A percentile compares a stretch with the other conserved stretches of the same genome.
Evolutionary conservation across 2,888 invertebrate species (phyloP).

Genomic region (Heliconius charithonia): DNA sequence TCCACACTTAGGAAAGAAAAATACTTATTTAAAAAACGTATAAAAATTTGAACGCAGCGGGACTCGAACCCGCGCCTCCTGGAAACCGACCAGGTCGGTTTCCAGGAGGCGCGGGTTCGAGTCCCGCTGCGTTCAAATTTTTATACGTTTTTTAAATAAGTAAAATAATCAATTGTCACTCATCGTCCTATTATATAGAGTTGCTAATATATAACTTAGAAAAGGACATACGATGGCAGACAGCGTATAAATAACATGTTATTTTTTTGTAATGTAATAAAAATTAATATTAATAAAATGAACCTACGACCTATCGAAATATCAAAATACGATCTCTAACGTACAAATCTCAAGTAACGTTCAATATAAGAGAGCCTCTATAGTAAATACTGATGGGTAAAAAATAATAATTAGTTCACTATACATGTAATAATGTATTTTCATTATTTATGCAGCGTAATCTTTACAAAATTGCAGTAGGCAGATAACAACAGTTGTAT

Average conservation of each 20-base stretch:
- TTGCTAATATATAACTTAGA: not conserved
- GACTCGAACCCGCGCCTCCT: no score
- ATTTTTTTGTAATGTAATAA: not conserved
- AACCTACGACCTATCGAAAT: not conserved
- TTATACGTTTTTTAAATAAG: no score
- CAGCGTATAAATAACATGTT: not conserved
- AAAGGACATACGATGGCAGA: not conserved
- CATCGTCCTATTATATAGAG: not conserved
- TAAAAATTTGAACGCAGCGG: no score
- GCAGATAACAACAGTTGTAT: constrained; percentile 75
- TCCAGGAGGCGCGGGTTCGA: no score
- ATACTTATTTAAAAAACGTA: no score
- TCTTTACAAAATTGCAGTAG: constrained; percentile 77
- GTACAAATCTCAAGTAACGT: not conserved
- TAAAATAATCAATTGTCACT: not conserved
- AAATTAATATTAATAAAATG: not conserved
- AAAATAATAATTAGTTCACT: constrained; percentile 44
- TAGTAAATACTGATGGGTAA: constrained; percentile 4
- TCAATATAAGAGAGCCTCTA: not conserved
- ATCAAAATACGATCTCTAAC: no score
- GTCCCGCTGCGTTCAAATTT: no score
- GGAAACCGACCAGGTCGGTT: no score
- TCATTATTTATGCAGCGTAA: constrained; percentile 77
- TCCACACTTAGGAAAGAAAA: no score
- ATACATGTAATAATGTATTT: constrained; percentile 63